Base-by-base conservation (phyloP, 30 jellyfish, hydroid and myxozoan species). In the Cassiopea xamachana region DNA sequence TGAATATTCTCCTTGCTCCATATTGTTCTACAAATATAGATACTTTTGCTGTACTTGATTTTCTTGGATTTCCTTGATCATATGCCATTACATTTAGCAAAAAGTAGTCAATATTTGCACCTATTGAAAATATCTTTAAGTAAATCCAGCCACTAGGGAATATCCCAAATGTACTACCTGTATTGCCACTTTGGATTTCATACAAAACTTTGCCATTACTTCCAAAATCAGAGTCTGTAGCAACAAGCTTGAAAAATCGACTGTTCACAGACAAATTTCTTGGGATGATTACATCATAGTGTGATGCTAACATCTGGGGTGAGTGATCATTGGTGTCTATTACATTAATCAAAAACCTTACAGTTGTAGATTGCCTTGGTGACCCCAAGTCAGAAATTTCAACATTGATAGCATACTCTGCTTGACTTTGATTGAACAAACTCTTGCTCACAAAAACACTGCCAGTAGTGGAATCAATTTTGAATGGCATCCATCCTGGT, bases 131-230 rank as follows among this genome's bases (percentile, higher is more conserved):
- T 67, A 79, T 46, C 62, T 79, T 90, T 55, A 90, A 39, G 59
- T 73, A 90, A 15, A 90, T n/a, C 93, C 90, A 80, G 82, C 97
- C 97, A 90, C 92, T 83, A 1, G 97, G 97, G 61, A 90, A 90
- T 18, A 90, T 77, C 18, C 93, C 93, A 90, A 90, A 90, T 2
- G 83, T 75, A 77, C 77, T 61, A 1, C 87, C 97, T 39, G 50
- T 55, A 90, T 90, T 90, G 19, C 97, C 97, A 48, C 83, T 67
- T 16, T 43, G 27, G 68, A 90, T 90, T 14, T 85, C 48, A 67
- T 71, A 83, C 13, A 79, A 46, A 59, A 80, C 79, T 51, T 78
- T 82, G 55, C 92, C 70, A 48, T 90, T 90, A 17, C 51, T 50
- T 61, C 93, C 97, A 47, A 50, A 69, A 76, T 90, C 97, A 27